Evolutionary conservation across 1,140 invertebrate species (phyloP).

Genomic region (Caenorhabditis tropicalis): DNA sequence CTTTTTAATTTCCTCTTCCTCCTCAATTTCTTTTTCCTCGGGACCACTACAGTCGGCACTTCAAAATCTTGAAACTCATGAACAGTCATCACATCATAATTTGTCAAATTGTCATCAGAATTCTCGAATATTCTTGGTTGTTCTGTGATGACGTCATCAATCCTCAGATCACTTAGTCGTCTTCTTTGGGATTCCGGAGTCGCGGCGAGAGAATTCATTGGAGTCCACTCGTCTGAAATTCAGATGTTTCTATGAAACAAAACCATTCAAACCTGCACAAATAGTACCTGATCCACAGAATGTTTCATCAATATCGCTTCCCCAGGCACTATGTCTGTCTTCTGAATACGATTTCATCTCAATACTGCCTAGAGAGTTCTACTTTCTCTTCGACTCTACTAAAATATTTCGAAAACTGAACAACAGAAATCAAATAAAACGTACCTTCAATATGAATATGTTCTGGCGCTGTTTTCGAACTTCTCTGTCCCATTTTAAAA

Average conservation of each 20-base stretch:
- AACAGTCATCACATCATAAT: not conserved
- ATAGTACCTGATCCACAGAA: not conserved
- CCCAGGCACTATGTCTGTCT: slow-evolving; percentile 5
- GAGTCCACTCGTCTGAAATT: slow-evolving; percentile 9
- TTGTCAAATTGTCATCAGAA: not conserved
- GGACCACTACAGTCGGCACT: not conserved
- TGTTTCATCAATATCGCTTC: slow-evolving; percentile 1
- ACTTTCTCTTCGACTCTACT: too few relatives aligned
- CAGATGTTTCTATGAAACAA: not conserved
- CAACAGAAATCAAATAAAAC: not conserved
- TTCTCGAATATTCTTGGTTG: not conserved
- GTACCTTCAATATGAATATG: not conserved
- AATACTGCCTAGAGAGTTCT: too few relatives aligned
- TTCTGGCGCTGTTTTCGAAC: slow-evolving; percentile 17
- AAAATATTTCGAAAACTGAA: too few relatives aligned
- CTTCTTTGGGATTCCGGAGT: not conserved
- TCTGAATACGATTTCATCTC: not conserved
- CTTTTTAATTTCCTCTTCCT: not conserved
- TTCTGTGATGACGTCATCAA: not conserved
- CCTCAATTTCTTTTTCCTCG: not conserved
- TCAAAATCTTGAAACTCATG: not conserved
- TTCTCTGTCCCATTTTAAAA: not conserved
- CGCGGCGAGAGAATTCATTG: not conserved
- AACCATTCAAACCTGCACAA: not conserved
- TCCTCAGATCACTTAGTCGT: not conserved